Evolutionary conservation across 1,140 invertebrate species (phyloP), one percentile per base, ranked within the genome.

Genomic region (Stegodyphus dumicola): DNA sequence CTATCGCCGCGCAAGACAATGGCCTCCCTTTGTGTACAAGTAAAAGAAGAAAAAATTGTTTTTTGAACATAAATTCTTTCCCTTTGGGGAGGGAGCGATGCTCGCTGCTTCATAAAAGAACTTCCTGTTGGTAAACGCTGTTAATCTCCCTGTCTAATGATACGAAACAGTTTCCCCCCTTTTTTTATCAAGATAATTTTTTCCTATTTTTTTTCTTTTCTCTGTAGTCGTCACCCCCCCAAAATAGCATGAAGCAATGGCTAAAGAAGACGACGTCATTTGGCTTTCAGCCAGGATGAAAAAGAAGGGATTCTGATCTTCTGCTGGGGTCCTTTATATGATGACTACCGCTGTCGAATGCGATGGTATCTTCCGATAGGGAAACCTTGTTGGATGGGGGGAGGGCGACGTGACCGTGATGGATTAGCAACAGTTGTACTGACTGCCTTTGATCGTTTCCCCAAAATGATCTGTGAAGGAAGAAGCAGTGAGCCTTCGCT

Each of bases 401-500:
- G 13, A 15, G 33, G 54, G 70, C 10, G 70, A 64, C n/a, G 48
- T 81, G 79, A 81, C 79, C 60, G 54, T 85, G 81, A 85, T 85
- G 81, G 81, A 85, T 85, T 85, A 85, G 81, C 81, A 85, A 85
- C 81, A 85, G 81, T 85, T 85, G 81, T 85, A 85, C 81, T 85
- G n/a, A 65, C 77, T 15, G 9, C 71, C 56, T 74, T 77, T 76
- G 81, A 85, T 85, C 81, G 81, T 76, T 76, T 69, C 71, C 48
- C 81, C 52, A 66, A 70, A 85, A 85, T 60, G 81, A 85, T 85
- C 81, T 77, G 60, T n/a, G n/a, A 33, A 18, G n/a, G 64, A 75
- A 56, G 56, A 75, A 66, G 65, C n/a, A 70, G 66, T 70, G 76
- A 15, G 49, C 49, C n/a, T 83, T 66, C 49, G 17, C 33, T 33